Base-by-base conservation (phyloP, 2,113 vertebrate genomes). In the Crocuta crocuta region DNA sequence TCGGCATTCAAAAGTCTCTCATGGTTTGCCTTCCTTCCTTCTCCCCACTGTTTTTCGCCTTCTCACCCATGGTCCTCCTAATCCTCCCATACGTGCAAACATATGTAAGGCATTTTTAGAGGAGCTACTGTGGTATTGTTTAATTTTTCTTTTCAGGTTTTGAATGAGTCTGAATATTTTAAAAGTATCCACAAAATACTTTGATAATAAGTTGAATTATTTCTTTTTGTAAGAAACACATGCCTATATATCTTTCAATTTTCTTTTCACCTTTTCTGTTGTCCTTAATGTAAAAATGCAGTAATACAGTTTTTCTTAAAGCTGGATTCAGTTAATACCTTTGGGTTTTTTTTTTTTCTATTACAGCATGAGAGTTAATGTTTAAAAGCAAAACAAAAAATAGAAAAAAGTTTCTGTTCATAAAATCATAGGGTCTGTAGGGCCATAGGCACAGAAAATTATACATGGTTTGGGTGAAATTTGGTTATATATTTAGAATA, bases 261-360 rank as follows among this genome's bases (percentile, higher is more conserved):
- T 94, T 79, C 28, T 73, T 50, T 68, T 45, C 15, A 81, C 24
- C 58, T 79, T 55, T 66, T 45, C 68, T 86, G 10, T 85, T 83
- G 7, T 85, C 63, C 43, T 96, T 48, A 58, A 48, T n/a, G 23
- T 93, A 90, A 91, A 96, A 92, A 79, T 73, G 61, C 15, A 87
- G 2, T 76, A 92, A 71, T 81, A 68, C 2, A 12, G 35, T 55
- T 93, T 86, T 81, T 86, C 76, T 84, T 39, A 17, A 89, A 86
- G n/a, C 48, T 68, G 35, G 23, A 12, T 83, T 94, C 43, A 84
- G 10, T 43, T 71, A 84, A 12, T 55, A 39, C 48, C 19, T 58
- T 91, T 82, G 53, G n/a, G 4, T 35, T 10, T 68, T 76, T 68
- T 76, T 86, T 50, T 24, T 50, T 24, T 7, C 39, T 8, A 50